Base-by-base conservation (phyloP, 1,140 invertebrate species). In the Pomacea maculata region DNA sequence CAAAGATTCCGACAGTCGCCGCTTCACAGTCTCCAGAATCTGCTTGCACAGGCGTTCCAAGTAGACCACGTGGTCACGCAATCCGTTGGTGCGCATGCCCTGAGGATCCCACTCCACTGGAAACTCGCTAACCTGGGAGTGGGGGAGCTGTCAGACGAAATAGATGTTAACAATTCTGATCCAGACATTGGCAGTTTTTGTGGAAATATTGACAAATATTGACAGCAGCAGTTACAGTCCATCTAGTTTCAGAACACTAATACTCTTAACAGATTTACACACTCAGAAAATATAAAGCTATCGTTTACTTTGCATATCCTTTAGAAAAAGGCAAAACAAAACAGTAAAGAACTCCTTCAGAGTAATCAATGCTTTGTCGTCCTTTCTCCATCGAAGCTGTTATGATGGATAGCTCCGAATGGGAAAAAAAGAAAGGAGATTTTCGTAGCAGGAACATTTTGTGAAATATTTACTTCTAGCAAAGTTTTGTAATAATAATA, bases 111-210 rank as follows among this genome's bases (percentile, higher is more conserved):
- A 94, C 79, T 92, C 92, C 25, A 94, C 91, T 81, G 95, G 92
- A 45, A 94, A 94, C 84, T 94, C 92, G 81, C 94, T 91, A 19
- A 94, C 94, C 86, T 94, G 94, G 81, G 93, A 93, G 76, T 94
- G 94, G 68, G 80, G 78, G 12, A 89, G 71, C 89, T 87, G 82
- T n/a, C 21, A 45, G 34, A 25, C 11, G 67, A 0, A 0, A 12
- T 11, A 70, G n/a, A 70, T 11, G 12, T 14, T 70, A 10, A 70
- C 12, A 34, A 4, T 21, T 65, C 0, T 65, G 64, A 65, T 19
- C 2, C 64, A 19, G 25, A 25, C 25, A 25, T 25, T 25, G 25
- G 25, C 25, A 25, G 25, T 25, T 25, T 25, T 25, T 25, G 25
- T 25, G 25, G 25, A 25, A 17, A 17, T 19, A 17, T 17, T 65